Evolutionary conservation across 2,797 vertebrate genomes (phyloP).

Genomic region (Lepus townsendii): DNA sequence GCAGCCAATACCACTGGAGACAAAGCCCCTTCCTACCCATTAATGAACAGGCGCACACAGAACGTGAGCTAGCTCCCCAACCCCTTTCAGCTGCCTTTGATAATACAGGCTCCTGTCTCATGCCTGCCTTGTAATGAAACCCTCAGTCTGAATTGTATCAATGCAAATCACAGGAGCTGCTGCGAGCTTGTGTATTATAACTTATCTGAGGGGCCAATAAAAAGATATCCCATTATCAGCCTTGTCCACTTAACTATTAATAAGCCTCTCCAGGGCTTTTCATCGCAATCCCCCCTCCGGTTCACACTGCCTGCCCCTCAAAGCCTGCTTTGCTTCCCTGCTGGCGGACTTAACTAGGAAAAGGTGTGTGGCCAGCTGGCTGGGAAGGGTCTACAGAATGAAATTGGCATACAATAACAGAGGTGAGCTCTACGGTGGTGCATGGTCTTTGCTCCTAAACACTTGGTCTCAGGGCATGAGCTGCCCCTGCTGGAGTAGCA

Average conservation of each 20-base stretch:
- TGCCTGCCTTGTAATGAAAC: conserved; percentile 81
- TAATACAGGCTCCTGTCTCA: conserved; percentile 62
- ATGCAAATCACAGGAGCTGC: conserved; percentile 81
- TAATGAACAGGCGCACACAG: conserved; percentile 71
- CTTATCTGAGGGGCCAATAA: conserved; percentile 83
- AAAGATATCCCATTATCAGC: conserved; percentile 80
- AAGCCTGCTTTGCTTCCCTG: background rate
- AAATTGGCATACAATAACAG: background rate
- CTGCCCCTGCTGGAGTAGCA: background rate
- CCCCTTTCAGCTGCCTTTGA: conserved; percentile 81
- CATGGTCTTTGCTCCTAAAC: background rate
- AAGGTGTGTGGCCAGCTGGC: background rate
- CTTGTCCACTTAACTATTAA: conserved; percentile 83
- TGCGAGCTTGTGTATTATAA: conserved; percentile 77
- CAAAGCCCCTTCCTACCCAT: conserved; percentile 67
- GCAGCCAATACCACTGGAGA: conserved; percentile 68
- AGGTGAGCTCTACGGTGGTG: background rate
- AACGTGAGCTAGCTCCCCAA: conserved; percentile 54
- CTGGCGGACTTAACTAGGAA: background rate
- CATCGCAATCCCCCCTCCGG: background rate
- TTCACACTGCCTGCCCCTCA: background rate
- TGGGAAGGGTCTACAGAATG: background rate
- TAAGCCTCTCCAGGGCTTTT: conserved; percentile 63
- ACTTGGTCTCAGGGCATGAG: background rate
- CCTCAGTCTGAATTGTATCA: conserved; percentile 80